phyloP scores from a whole-genome alignment of 2,888 invertebrate species.

The Tachystola acroxantha region DNA sequence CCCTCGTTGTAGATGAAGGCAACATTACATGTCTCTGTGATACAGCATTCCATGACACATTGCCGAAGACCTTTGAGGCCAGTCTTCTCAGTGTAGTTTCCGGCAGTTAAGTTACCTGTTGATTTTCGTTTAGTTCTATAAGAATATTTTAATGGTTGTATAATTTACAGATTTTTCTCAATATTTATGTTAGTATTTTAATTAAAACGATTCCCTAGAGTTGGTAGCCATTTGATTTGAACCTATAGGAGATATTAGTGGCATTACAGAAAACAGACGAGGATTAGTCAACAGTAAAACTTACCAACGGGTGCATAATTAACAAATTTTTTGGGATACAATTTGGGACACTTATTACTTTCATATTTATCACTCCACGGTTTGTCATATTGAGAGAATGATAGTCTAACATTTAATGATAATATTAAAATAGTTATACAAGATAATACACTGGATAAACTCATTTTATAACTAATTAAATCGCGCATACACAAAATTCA shows the following conservation, averaged over 20 bases:
- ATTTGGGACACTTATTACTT: slow-evolving; percentile 71
- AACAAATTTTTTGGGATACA: slow-evolving; percentile 75
- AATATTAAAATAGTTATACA: slow-evolving; percentile 38
- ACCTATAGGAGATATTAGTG: no score
- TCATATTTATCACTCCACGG: slow-evolving; percentile 70
- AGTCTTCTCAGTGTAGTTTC: slow-evolving; percentile 78
- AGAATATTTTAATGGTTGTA: slow-evolving; percentile 73
- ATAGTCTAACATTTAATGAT: slow-evolving; percentile 37
- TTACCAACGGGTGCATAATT: slow-evolving; percentile 78
- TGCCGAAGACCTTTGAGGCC: slow-evolving; percentile 74
- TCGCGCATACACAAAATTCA: slow-evolving; percentile 3
- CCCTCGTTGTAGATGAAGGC: slow-evolving; percentile 86
- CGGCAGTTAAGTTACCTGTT: slow-evolving; percentile 75
- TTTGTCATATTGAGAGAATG: slow-evolving; percentile 58
- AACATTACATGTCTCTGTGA: slow-evolving; percentile 84
- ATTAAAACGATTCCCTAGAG: no score
- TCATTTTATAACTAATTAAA: slow-evolving; percentile 8
- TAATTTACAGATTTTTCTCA: slow-evolving; percentile 69
- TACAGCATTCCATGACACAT: slow-evolving; percentile 84
- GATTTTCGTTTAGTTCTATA: neutral
- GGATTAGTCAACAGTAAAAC: no score
- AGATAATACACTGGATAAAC: no score
- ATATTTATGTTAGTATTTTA: neutral
- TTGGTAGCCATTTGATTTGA: no score
- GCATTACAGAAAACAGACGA: no score